Evolutionary conservation across 1,140 invertebrate species (phyloP).

Genomic region (Monochamus saltuarius): DNA sequence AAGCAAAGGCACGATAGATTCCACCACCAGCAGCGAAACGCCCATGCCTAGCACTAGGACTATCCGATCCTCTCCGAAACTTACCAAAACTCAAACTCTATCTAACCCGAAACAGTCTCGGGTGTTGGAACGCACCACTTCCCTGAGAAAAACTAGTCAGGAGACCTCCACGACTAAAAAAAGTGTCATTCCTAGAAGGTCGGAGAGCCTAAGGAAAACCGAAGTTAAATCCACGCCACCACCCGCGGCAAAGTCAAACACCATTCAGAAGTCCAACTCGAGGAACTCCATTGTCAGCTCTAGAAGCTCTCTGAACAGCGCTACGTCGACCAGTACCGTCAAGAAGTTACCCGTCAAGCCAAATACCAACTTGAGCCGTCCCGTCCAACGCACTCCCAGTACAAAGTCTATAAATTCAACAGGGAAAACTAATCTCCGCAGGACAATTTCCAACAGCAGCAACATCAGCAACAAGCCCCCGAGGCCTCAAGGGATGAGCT

Average conservation of each 20-base stretch:
- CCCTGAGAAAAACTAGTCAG: conserved; percentile 3
- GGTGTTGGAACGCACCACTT: conserved; percentile 3
- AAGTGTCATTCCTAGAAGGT: conserved; percentile 39
- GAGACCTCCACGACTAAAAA: conserved; percentile 7
- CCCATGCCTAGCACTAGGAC: not conserved
- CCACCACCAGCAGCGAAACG: conserved; percentile 12
- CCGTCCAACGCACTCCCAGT: conserved; percentile 43
- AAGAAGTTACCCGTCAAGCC: conserved; percentile 59
- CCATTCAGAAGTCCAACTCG: conserved; percentile 29
- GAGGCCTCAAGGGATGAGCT: conserved; percentile 34
- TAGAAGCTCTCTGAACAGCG: conserved; percentile 77
- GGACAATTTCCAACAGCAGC: conserved; percentile 24
- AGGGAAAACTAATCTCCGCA: conserved; percentile 23
- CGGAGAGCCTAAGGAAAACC: conserved; percentile 46
- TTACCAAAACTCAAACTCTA: not conserved
- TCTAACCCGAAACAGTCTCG: conserved; percentile 2
- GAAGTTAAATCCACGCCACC: conserved; percentile 20
- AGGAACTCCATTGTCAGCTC: conserved; percentile 78
- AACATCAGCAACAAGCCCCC: conserved; percentile 32
- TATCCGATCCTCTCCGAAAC: not conserved
- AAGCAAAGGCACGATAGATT: conserved; percentile 14
- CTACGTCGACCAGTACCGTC: conserved; percentile 77
- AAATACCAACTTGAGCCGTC: conserved; percentile 25
- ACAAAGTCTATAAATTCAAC: conserved; percentile 23
- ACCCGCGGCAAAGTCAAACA: not conserved